These are phyloP conservation scores for Stenichneumon culpator DNA, from an alignment of 2,888 invertebrate species.

Conservation along the genomic window DNA sequence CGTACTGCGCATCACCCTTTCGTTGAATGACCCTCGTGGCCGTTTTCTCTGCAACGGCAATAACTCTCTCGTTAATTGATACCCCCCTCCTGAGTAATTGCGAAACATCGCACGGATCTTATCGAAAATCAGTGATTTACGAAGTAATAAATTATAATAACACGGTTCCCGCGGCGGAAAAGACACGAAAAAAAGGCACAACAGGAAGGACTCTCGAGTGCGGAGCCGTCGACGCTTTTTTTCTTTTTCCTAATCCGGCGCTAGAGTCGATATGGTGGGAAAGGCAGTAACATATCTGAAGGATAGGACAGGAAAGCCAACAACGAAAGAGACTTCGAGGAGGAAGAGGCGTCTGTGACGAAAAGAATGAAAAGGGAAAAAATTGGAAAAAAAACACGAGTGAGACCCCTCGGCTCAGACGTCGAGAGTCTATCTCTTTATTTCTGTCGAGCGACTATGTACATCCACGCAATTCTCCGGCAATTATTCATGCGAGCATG, in stretches of 20 bases:
- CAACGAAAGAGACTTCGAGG: background rate
- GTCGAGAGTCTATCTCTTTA: slow-evolving; percentile 7
- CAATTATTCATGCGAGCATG: slow-evolving; percentile 60
- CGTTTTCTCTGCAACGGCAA: slow-evolving; percentile 2
- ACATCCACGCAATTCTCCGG: slow-evolving; percentile 45
- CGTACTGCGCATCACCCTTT: background rate
- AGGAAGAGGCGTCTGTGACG: slow-evolving; percentile 20
- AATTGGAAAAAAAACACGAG: background rate
- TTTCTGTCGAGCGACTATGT: slow-evolving; percentile 14
- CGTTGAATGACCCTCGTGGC: background rate
- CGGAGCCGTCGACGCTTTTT: background rate
- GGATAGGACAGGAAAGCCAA: slow-evolving; percentile 2
- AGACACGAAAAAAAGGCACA: background rate
- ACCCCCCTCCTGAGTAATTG: slow-evolving; percentile 35
- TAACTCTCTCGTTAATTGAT: slow-evolving; percentile 45
- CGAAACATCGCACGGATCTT: slow-evolving; percentile 11
- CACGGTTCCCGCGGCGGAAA: slow-evolving; percentile 11
- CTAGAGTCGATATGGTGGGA: slow-evolving; percentile 6
- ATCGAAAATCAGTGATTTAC: slow-evolving; percentile 56
- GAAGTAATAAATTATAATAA: slow-evolving; percentile 54
- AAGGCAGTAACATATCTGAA: slow-evolving; percentile 9
- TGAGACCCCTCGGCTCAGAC: slow-evolving; percentile 19
- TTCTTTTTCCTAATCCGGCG: slow-evolving; percentile 22
- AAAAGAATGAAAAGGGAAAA: background rate
- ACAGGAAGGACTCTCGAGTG: background rate